phyloP scores from a whole-genome alignment of 2,888 invertebrate species.

The Brachycybe producta region DNA sequence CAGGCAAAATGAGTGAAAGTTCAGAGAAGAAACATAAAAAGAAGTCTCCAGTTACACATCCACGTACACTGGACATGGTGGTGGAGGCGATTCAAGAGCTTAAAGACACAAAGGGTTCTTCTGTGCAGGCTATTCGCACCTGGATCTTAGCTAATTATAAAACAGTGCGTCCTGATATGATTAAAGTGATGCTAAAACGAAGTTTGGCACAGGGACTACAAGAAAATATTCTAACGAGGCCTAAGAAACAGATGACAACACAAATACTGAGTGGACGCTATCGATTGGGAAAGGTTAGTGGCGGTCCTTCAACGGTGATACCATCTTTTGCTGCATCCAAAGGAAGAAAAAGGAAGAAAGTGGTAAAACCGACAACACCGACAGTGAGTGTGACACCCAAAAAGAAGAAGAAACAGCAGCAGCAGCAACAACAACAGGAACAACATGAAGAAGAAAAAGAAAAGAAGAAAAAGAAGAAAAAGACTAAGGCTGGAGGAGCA shows the following conservation, averaged over 20 bases:
- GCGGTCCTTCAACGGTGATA: not conserved
- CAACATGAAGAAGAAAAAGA: not conserved
- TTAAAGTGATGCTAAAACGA: slow-evolving; percentile 19
- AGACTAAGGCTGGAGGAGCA: slow-evolving; percentile 1
- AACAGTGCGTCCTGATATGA: slow-evolving; percentile 21
- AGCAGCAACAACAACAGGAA: not conserved
- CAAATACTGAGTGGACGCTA: slow-evolving; percentile 19
- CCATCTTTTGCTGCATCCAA: slow-evolving; percentile 1
- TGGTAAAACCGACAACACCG: not conserved
- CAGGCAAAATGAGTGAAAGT: slow-evolving; percentile 18
- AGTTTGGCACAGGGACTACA: slow-evolving; percentile 19
- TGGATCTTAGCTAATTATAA: slow-evolving; percentile 20
- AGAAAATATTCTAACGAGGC: slow-evolving; percentile 14
- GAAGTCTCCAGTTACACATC: slow-evolving; percentile 19
- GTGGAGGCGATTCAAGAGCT: slow-evolving; percentile 18
- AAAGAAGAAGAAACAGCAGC: not conserved
- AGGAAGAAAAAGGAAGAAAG: slow-evolving; percentile 6
- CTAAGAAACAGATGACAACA: slow-evolving; percentile 15
- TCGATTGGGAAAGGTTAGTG: not conserved
- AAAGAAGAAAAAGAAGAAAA: not conserved
- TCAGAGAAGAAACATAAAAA: slow-evolving; percentile 16
- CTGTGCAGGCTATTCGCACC: slow-evolving; percentile 19
- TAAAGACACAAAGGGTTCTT: slow-evolving; percentile 19
- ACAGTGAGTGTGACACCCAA: not conserved
- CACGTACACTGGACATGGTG: slow-evolving; percentile 20